These are phyloP conservation scores for Eucriotettix oculatus DNA, from an alignment of 2,888 invertebrate genomes.

Conservation along the genomic window DNA sequence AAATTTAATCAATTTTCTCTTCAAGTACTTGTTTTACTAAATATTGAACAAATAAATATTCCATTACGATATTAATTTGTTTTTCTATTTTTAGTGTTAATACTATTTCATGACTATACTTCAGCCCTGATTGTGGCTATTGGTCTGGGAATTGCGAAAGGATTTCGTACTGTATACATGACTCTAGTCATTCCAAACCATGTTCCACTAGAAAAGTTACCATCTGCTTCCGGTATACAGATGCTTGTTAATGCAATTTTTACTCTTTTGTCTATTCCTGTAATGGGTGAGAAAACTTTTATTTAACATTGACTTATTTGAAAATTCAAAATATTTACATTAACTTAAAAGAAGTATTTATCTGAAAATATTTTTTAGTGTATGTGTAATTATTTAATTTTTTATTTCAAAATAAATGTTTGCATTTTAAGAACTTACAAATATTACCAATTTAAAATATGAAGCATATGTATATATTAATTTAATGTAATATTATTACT, in stretches of 20 bases:
- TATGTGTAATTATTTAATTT: background rate
- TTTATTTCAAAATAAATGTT: background rate
- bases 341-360: too few species aligned
- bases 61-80: too few species aligned
- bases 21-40: too few species aligned
- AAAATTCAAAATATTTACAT: too few species aligned
- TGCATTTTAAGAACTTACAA: background rate
- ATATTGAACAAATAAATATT: too few species aligned
- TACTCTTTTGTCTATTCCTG: constrained; percentile 13
- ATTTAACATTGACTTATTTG: background rate
- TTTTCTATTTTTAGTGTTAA: constrained; percentile 12
- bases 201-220: constrained; percentile 45
- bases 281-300: constrained; percentile 18
- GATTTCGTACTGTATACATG: constrained; percentile 51
- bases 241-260: constrained; percentile 44
- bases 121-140: constrained; percentile 37
- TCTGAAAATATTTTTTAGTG: too few species aligned
- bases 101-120: constrained; percentile 28
- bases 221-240: constrained; percentile 52
- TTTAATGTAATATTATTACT: background rate
- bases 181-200: constrained; percentile 48
- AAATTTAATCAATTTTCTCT: too few species aligned
- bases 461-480: background rate
- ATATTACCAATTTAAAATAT: too few species aligned
- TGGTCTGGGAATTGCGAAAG: constrained; percentile 48